Evolutionary conservation across 1,140 invertebrate species (phyloP).

Genomic region (Metaphire vulgaris): DNA sequence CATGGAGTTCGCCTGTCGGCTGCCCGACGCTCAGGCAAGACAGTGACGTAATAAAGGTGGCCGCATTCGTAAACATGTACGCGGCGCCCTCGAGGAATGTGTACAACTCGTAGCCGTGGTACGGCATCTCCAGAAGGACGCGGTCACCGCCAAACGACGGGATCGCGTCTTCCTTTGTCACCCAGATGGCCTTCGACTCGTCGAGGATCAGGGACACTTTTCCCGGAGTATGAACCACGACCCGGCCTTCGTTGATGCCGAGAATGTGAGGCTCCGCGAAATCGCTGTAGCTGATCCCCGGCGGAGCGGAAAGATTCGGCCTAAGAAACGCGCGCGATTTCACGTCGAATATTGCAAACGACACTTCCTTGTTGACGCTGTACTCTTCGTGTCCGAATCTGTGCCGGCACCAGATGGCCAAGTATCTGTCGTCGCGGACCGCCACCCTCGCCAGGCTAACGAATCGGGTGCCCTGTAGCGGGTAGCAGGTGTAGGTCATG

Average conservation of each 20-base stretch:
- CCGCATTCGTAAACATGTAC: constrained; percentile 44
- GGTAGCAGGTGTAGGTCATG: constrained; percentile 45
- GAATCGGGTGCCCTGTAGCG: constrained; percentile 45
- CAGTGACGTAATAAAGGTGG: constrained; percentile 44
- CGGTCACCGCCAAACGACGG: constrained; percentile 31
- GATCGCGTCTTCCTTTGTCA: constrained; percentile 37
- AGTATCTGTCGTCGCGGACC: constrained; percentile 40
- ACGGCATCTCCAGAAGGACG: constrained; percentile 33
- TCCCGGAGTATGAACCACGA: constrained; percentile 45
- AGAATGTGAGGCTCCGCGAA: constrained; percentile 42
- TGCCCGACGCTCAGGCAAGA: constrained; percentile 41
- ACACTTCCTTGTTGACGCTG: constrained; percentile 46
- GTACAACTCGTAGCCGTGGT: constrained; percentile 41
- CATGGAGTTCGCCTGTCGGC: constrained; percentile 39
- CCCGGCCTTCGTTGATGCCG: constrained; percentile 42
- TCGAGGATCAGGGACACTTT: constrained; percentile 43
- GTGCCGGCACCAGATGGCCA: constrained; percentile 47
- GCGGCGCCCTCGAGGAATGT: constrained; percentile 39
- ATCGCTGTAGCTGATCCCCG: constrained; percentile 45
- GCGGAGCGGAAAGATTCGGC: constrained; percentile 38
- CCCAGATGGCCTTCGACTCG: constrained; percentile 44
- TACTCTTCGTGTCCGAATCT: constrained; percentile 48
- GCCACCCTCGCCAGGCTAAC: constrained; percentile 43
- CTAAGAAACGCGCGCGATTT: constrained; percentile 42
- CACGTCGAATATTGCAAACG: constrained; percentile 49